A percentile compares a stretch with the other conserved stretches of the same genome.
phyloP scores from a whole-genome alignment of 2,113 vertebrate species.

The Pachyramphus minor region DNA sequence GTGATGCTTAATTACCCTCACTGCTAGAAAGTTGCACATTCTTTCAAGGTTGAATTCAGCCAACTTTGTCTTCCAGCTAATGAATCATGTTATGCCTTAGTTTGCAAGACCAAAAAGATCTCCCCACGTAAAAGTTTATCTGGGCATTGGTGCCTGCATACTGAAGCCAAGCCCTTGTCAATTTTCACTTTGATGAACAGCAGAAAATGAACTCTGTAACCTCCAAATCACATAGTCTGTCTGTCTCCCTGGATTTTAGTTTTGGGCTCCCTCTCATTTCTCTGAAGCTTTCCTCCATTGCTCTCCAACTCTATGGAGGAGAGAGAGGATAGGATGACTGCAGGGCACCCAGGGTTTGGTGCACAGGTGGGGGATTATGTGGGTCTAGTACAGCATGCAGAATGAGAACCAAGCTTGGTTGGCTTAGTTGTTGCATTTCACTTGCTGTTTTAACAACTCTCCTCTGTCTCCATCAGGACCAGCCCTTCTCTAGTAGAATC shows the following conservation, averaged over 20 bases:
- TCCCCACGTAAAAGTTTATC: neutral
- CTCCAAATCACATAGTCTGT: neutral
- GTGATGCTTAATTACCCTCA: neutral
- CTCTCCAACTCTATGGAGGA: neutral
- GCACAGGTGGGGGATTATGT: fast-evolving
- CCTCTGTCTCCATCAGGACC: neutral
- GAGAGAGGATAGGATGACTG: neutral
- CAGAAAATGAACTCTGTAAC: neutral
- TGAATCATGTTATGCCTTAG: neutral
- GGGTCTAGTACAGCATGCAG: neutral
- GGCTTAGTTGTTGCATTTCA: neutral
- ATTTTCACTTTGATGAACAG: neutral
- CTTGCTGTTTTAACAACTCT: neutral
- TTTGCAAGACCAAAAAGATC: neutral
- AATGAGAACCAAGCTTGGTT: neutral
- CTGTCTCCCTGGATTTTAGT: neutral
- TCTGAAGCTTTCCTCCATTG: neutral
- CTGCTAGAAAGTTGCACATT: neutral
- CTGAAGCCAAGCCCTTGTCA: neutral
- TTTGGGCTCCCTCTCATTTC: neutral
- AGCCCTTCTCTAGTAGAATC: neutral
- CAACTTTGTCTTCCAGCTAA: neutral
- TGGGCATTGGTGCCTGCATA: neutral
- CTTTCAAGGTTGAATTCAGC: neutral
- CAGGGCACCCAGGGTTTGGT: neutral